phyloP scores from a whole-genome alignment of 2,797 vertebrate species.

The Enteromius viviparus region DNA sequence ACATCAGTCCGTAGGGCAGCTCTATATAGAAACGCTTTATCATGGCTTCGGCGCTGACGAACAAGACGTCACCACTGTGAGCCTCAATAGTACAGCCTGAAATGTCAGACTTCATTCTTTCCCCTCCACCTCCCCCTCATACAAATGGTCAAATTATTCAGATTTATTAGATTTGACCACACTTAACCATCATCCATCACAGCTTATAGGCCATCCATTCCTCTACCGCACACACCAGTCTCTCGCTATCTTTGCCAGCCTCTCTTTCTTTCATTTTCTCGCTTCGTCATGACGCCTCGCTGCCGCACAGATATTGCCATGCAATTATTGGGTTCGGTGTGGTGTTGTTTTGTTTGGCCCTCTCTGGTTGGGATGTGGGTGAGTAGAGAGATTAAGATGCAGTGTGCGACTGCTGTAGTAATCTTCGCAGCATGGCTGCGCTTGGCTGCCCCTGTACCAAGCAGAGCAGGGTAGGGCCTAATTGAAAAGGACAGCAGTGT shows the following conservation, averaged over 20 bases:
- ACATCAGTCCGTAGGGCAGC: background rate
- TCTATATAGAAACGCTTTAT: background rate
- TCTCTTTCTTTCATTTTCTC: slow-evolving; percentile 25
- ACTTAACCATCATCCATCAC: slow-evolving; percentile 48
- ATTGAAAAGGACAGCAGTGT: slow-evolving; percentile 46
- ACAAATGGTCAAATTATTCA: slow-evolving; percentile 49
- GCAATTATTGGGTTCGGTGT: slow-evolving; percentile 32
- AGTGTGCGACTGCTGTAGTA: slow-evolving; percentile 64
- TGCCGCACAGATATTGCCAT: background rate
- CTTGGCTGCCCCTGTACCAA: slow-evolving; percentile 43
- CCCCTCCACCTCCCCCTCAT: slow-evolving; percentile 12
- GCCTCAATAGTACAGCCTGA: slow-evolving; percentile 28
- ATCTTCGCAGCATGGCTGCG: slow-evolving; percentile 58
- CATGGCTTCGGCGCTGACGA: background rate
- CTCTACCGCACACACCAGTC: slow-evolving; percentile 1
- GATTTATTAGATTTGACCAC: slow-evolving; percentile 49
- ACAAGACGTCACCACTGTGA: slow-evolving; percentile 22
- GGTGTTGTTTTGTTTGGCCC: slow-evolving; percentile 19
- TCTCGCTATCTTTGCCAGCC: background rate
- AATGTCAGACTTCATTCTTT: slow-evolving; percentile 42
- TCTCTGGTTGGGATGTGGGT: slow-evolving; percentile 41
- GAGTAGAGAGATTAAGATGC: slow-evolving; percentile 65
- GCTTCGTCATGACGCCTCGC: slow-evolving; percentile 11
- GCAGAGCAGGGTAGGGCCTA: slow-evolving; percentile 1
- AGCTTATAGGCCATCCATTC: slow-evolving; percentile 31